Base-by-base conservation (phyloP, 2,797 vertebrate species). In the Alauda arvensis region DNA sequence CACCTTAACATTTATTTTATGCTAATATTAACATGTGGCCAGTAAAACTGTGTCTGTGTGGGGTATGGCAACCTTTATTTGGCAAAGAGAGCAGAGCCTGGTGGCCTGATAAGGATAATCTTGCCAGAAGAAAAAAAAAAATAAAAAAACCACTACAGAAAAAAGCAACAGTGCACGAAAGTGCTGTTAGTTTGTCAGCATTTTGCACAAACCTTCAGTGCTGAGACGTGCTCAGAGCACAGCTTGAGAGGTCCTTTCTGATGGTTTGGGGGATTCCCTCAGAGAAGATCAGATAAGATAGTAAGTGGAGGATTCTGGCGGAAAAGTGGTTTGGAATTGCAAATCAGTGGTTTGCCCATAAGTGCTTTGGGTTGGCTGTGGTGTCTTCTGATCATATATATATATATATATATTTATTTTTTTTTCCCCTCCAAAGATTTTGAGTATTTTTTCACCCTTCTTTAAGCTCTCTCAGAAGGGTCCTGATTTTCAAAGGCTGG, bases 261-360 rank as follows among this genome's bases (percentile, higher is more conserved):
- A n/a, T 2, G 14, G 14, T 87, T 87, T 9, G 8, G 79, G 88
- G 77, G 87, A 93, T 92, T 94, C 91, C 93, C 89, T 94, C 63
- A 85, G 87, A 93, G 87, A 86, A 95, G 90, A 93, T 95, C 91
- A 96, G 94, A 95, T 95, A 95, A 95, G 92, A 93, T 68, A 90
- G 69, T 57, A 63, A 89, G 66, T 76, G 71, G 68, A 95, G 78
- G 92, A 92, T 92, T 93, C 29, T 40, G 78, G 74, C 33, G 15
- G 90, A 91, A 93, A 92, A 94, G 91, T 65, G 94, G 91, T 91
- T 95, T 94, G 91, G 91, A 95, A 94, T 92, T 94, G 90, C 91
- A 95, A 91, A 94, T 95, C 80, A 85, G 93, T 90, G 93, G 92
- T 95, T 92, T 94, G 87, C 93, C 89, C 71, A 86, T 87, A 90